Conservation (phyloP, 2,113 vertebrate species). For the Scolopax mira region DNA sequence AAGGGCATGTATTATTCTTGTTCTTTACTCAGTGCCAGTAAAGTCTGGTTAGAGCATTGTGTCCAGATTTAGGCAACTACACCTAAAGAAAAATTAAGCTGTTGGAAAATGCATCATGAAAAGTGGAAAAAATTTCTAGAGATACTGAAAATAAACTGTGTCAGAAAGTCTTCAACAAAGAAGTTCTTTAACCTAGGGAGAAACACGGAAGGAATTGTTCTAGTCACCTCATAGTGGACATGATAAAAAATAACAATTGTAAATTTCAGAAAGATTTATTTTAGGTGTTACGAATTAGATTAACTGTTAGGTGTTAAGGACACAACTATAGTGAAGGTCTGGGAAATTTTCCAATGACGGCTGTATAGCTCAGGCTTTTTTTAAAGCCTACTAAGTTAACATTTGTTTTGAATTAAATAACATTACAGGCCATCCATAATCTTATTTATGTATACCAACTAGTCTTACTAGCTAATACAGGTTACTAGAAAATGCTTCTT, state of each 20-base stretch:
- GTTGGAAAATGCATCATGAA: not conserved
- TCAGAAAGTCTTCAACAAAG: not conserved
- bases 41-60: not conserved
- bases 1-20: not conserved
- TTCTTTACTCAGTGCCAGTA: not conserved
- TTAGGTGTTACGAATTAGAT: not conserved
- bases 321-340: not conserved
- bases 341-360: not conserved
- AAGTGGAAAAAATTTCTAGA: not conserved
- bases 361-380: not conserved
- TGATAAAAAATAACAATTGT: not conserved
- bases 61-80: not conserved
- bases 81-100: not conserved
- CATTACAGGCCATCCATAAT: not conserved
- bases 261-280: not conserved
- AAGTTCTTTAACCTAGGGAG: not conserved
- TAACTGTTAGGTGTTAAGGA: rapidly evolving
- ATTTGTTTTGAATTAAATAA: not conserved
- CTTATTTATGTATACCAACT: not conserved
- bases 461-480: not conserved
- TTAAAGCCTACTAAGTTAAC: not conserved
- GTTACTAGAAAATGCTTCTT: not conserved
- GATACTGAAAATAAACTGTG: not conserved
- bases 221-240: rapidly evolving
- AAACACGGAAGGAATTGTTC: not conserved